phyloP scores from a whole-genome alignment of 2,797 vertebrate genomes.

The Parambassis ranga region DNA sequence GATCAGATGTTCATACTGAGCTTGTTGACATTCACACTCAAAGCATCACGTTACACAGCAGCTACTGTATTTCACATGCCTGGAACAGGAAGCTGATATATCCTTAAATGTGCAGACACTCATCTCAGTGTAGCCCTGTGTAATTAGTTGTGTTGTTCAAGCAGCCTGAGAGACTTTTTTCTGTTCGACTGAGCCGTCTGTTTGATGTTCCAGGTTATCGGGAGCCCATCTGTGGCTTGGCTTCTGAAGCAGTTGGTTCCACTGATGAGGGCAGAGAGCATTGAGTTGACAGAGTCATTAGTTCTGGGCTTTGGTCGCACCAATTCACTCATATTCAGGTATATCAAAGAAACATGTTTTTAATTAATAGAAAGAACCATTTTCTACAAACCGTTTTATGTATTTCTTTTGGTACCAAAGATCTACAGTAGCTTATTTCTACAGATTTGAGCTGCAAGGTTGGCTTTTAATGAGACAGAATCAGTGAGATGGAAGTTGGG shows the following conservation, averaged over 20 bases:
- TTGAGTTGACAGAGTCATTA: slow-evolving; percentile 96
- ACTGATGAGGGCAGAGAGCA: slow-evolving; percentile 96
- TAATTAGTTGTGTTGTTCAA: slow-evolving; percentile 36
- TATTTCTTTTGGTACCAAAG: neutral
- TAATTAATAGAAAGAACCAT: too few relatives aligned
- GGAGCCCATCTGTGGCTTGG: slow-evolving; percentile 93
- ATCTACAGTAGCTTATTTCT: neutral
- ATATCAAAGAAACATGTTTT: neutral
- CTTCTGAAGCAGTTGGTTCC: slow-evolving; percentile 96
- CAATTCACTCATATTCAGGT: slow-evolving; percentile 91
- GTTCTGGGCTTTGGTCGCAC: slow-evolving; percentile 97
- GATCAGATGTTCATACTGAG: slow-evolving; percentile 58
- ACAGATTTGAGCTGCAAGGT: neutral
- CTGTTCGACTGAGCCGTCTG: slow-evolving; percentile 13
- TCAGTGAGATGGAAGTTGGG: slow-evolving; percentile 17
- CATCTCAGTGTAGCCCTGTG: neutral
- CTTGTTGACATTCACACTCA: slow-evolving; percentile 54
- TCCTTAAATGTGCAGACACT: slow-evolving; percentile 7
- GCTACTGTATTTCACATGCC: slow-evolving; percentile 41
- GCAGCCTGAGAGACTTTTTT: slow-evolving; percentile 2
- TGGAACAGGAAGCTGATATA: slow-evolving; percentile 25
- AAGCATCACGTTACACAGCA: slow-evolving; percentile 49
- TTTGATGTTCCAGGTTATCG: slow-evolving; percentile 85
- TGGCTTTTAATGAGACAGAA: neutral
- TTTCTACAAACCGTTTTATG: neutral